Conservation (phyloP, 2,888 invertebrate species). For the Sinohyriopsis cumingii region DNA sequence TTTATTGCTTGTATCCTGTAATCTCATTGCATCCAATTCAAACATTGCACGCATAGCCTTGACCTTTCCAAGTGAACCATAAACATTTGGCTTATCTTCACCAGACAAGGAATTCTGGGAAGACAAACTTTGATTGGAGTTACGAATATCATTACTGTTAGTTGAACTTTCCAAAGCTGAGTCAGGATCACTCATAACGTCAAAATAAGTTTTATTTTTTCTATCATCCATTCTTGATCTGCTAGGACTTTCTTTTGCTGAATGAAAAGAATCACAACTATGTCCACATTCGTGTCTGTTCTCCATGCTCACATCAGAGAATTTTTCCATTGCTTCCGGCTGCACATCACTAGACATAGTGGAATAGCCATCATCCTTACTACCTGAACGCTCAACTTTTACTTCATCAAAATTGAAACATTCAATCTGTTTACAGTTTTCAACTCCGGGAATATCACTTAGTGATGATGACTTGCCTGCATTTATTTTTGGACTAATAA, state of each 20-base stretch:
- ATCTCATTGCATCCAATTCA: conserved; percentile 35
- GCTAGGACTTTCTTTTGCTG: too few relatives aligned
- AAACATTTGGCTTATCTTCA: conserved; percentile 42
- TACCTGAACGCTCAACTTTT: conserved; percentile 60
- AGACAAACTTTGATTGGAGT: conserved; percentile 46
- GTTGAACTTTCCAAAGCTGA: conserved; percentile 46
- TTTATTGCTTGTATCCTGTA: too few relatives aligned
- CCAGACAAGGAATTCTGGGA: conserved; percentile 48
- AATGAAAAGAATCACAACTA: background rate
- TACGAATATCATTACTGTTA: conserved; percentile 46
- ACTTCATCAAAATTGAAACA: conserved; percentile 25
- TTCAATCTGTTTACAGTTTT: too few relatives aligned
- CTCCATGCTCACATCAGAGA: conserved; percentile 40
- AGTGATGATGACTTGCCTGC: too few relatives aligned
- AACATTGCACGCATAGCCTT: conserved; percentile 53
- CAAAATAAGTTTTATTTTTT: conserved; percentile 12
- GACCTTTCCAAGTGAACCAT: conserved; percentile 47
- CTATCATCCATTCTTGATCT: too few relatives aligned
- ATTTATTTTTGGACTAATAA: too few relatives aligned
- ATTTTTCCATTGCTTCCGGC: conserved; percentile 59
- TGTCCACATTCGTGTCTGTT: conserved; percentile 10
- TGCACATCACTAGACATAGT: conserved; percentile 67
- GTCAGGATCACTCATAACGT: conserved; percentile 37
- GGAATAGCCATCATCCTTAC: conserved; percentile 66
- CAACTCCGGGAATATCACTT: too few relatives aligned